phyloP scores from a whole-genome alignment of 2,797 vertebrate species.

The Garrulus glandarius region DNA sequence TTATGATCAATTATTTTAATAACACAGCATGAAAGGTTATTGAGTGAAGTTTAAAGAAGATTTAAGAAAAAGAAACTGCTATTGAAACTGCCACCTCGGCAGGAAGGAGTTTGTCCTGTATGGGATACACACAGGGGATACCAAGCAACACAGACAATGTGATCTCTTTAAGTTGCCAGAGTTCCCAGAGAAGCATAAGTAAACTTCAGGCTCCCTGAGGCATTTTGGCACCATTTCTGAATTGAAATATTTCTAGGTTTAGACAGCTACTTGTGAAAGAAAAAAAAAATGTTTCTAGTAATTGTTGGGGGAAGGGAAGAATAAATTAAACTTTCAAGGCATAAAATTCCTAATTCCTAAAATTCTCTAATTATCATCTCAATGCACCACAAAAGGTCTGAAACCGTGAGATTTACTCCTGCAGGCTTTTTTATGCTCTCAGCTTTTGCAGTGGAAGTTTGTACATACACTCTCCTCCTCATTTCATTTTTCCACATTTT shows the following conservation, averaged over 20 bases:
- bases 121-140: background rate
- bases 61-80: background rate
- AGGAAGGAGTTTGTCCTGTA: background rate
- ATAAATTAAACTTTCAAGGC: background rate
- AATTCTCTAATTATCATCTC: background rate
- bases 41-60: background rate
- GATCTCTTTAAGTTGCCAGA: background rate
- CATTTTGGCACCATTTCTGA: background rate
- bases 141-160: background rate
- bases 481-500: background rate
- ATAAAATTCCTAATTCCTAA: background rate
- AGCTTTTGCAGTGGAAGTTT: background rate
- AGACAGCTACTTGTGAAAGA: background rate
- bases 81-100: background rate
- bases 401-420: background rate
- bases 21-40: background rate
- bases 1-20: background rate
- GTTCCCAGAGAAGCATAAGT: background rate
- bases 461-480: background rate
- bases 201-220: background rate
- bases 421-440: background rate
- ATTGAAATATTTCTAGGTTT: background rate
- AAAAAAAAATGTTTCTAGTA: background rate
- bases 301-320: background rate
- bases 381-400: background rate